A percentile compares a stretch with the other conserved stretches of the same genome.
Conservation (phyloP, 2,888 invertebrate species). For the Marasmarcha lunaedactyla region DNA sequence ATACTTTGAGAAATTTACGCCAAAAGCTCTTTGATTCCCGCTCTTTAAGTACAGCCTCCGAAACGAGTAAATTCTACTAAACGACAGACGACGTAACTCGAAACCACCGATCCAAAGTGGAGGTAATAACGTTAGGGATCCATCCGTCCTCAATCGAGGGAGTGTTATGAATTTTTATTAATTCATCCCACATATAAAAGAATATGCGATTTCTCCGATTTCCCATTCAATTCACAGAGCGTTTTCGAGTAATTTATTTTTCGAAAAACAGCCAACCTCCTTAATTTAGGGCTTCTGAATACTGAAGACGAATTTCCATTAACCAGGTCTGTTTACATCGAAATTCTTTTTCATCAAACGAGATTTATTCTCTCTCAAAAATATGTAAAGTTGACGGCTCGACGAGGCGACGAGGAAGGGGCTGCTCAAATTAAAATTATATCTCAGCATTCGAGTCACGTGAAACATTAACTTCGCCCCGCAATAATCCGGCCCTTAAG, state of each 20-base stretch:
- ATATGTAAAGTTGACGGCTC: constrained; percentile 55
- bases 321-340: constrained; percentile 48
- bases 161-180: no score
- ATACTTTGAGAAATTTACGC: constrained; percentile 41
- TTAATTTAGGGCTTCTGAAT: constrained; percentile 40
- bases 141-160: no score
- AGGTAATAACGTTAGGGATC: no score
- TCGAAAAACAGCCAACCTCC: constrained; percentile 3
- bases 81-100: no score
- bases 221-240: constrained; percentile 5
- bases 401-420: constrained; percentile 37
- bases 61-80: no score
- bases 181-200: no score
- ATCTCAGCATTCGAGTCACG: constrained; percentile 65
- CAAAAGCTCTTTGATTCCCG: constrained; percentile 31
- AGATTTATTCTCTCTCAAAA: constrained; percentile 57
- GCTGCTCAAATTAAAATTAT: constrained; percentile 63
- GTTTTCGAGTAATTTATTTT: background rate
- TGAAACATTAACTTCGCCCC: constrained; percentile 61
- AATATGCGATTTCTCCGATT: background rate
- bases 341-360: constrained; percentile 60
- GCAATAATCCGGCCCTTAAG: constrained; percentile 63
- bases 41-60: constrained; percentile 19
- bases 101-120: no score
- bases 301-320: constrained; percentile 56